Conservation (phyloP, 2,113 vertebrate species). For the Sceloporus undulatus region DNA sequence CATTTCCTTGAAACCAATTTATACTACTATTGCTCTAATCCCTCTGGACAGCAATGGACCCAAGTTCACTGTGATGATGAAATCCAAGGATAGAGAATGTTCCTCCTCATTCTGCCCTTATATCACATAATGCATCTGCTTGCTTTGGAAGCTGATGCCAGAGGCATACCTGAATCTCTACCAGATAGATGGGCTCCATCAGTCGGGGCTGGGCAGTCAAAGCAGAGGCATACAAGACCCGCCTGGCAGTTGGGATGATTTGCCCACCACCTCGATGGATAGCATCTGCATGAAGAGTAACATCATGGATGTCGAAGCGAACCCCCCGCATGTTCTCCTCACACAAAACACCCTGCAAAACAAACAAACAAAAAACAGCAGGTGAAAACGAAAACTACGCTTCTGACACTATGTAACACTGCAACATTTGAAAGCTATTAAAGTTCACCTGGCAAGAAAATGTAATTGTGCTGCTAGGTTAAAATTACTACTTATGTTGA, state of each 20-base stretch:
- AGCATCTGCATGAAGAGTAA: conserved; percentile 70
- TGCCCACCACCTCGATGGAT: conserved; percentile 71
- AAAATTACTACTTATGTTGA: not conserved
- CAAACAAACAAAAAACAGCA: not conserved
- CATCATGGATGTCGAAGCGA: conserved; percentile 71
- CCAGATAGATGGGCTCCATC: conserved; percentile 74
- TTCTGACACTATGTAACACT: not conserved
- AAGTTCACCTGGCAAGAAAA: not conserved
- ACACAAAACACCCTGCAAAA: conserved; percentile 67
- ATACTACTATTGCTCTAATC: no score
- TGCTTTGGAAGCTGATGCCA: no score
- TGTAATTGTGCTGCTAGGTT: not conserved
- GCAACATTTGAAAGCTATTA: not conserved
- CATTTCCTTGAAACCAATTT: no score
- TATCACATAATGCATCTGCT: not conserved
- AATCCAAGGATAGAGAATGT: not conserved
- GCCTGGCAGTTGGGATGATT: conserved; percentile 70
- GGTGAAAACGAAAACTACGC: not conserved
- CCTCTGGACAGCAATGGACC: no score
- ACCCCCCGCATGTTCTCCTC: conserved; percentile 72
- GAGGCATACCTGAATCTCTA: conserved; percentile 73
- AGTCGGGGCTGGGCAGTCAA: conserved; percentile 70
- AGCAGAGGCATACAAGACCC: conserved; percentile 66
- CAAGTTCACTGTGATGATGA: no score
- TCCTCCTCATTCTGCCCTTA: not conserved